Evolutionary conservation across 2,888 invertebrate species (phyloP).

Genomic region (Periphyllus acericola): DNA sequence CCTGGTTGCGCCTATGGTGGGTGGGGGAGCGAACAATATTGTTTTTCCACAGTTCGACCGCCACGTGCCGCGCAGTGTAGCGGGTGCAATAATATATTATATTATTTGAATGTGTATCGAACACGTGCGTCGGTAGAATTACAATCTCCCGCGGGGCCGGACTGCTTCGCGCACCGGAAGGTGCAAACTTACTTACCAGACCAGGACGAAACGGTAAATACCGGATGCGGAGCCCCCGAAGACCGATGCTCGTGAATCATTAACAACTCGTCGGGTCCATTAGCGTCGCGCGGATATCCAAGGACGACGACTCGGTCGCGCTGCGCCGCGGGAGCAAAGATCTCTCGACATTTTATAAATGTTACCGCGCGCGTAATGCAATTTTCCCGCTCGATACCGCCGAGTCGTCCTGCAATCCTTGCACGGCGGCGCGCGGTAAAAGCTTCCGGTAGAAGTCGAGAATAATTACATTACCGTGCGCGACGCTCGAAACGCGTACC

Average conservation of each 20-base stretch:
- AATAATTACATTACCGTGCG: background rate
- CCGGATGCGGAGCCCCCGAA: background rate
- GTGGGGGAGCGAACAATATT: too few relatives aligned
- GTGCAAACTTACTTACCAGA: background rate
- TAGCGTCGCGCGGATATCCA: background rate
- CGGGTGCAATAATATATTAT: too few relatives aligned
- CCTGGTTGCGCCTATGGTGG: too few relatives aligned
- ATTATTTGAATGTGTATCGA: too few relatives aligned
- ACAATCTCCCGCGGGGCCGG: background rate
- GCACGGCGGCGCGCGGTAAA: background rate
- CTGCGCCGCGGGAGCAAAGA: background rate
- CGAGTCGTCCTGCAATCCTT: background rate
- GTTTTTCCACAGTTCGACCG: too few relatives aligned
- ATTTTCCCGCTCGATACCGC: background rate
- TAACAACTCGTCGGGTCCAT: slow-evolving; percentile 10
- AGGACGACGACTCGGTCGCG: background rate
- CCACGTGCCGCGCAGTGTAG: too few relatives aligned
- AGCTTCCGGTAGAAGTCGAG: background rate
- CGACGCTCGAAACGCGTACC: too few relatives aligned
- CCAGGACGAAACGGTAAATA: background rate
- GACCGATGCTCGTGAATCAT: background rate
- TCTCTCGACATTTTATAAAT: background rate
- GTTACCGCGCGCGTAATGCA: background rate
- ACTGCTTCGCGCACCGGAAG: background rate
- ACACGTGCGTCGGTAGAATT: too few relatives aligned